Evolutionary conservation across 1,140 invertebrate species (phyloP).

Genomic region (Micrasema minimum): DNA sequence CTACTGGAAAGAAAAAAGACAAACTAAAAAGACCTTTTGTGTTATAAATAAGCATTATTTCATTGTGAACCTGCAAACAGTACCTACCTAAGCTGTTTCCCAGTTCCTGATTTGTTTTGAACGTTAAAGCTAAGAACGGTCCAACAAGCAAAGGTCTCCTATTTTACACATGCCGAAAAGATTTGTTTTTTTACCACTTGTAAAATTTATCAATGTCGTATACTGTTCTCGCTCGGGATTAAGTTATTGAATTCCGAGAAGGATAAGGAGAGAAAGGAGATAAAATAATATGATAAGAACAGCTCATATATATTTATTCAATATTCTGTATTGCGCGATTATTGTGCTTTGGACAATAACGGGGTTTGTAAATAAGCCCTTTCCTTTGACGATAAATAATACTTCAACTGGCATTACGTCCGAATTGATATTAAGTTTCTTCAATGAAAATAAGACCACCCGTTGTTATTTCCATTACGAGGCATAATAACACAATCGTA

Average conservation of each 20-base stretch:
- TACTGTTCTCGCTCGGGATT: not conserved
- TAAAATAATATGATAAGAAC: not conserved
- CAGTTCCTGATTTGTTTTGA: no score
- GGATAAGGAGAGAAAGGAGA: not conserved
- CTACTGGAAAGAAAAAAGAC: no score
- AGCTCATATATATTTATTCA: not conserved
- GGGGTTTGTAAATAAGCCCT: no score
- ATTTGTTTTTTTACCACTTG: not conserved
- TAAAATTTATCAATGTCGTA: slow-evolving; percentile 6
- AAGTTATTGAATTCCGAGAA: not conserved
- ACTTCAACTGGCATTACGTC: no score
- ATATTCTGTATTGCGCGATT: no score
- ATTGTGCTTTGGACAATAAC: no score
- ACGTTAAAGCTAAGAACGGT: not conserved
- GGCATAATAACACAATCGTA: not conserved
- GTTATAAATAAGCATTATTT: no score
- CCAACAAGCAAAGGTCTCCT: not conserved
- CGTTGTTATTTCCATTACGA: slow-evolving; percentile 6
- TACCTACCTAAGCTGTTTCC: no score
- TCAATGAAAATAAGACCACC: not conserved
- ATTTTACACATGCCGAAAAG: slow-evolving; percentile 17
- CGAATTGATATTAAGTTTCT: no score
- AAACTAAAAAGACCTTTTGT: no score
- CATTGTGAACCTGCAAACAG: no score
- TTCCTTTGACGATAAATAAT: no score